A percentile compares a stretch with the other conserved stretches of the same genome.
Evolutionary conservation across 2,797 vertebrate genomes (phyloP).

Genomic region (Sebastes iracundus): DNA sequence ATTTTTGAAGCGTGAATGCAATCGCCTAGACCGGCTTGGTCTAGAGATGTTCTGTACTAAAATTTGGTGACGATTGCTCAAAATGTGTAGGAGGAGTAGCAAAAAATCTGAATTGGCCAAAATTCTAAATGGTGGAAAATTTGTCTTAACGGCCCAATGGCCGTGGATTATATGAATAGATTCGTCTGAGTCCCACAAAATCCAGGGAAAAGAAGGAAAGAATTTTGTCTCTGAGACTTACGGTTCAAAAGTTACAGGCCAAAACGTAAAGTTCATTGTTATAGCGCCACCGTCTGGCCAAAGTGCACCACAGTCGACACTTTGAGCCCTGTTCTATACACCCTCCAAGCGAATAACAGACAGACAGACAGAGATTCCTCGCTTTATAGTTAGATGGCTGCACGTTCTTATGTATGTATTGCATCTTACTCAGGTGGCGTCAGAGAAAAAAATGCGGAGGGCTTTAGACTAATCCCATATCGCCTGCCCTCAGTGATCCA

Average conservation of each 20-base stretch:
- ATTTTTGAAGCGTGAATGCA: too few relatives aligned
- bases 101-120: too few relatives aligned
- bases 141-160: too few relatives aligned
- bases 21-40: neutral
- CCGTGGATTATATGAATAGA: too few relatives aligned
- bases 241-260: neutral
- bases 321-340: neutral
- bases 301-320: too few relatives aligned
- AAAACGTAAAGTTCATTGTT: too few relatives aligned
- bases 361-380: neutral
- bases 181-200: neutral
- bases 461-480: neutral
- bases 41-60: neutral
- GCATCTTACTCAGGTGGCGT: neutral
- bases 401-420: neutral
- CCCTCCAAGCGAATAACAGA: neutral
- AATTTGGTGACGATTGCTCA: neutral
- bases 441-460: neutral
- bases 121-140: too few relatives aligned
- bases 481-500: neutral
- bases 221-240: neutral
- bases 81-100: neutral
- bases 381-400: neutral
- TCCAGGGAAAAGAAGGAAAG: neutral
- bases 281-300: too few relatives aligned